Evolutionary conservation across 2,797 vertebrate species (phyloP), one percentile per base, ranked within the genome.

Genomic region (Euthynnus affinis): DNA sequence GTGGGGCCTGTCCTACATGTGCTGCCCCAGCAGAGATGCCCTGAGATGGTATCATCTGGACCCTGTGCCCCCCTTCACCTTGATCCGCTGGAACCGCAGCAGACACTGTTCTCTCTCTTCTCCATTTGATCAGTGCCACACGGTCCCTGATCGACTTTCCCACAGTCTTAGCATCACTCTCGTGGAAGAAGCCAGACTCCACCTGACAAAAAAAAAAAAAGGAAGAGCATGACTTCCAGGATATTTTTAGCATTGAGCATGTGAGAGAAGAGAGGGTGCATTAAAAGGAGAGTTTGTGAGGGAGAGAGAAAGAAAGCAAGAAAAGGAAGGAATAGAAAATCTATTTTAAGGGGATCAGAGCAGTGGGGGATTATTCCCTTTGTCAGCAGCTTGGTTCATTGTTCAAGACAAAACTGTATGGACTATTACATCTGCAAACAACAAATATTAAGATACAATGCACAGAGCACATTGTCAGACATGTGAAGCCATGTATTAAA

Each of bases 171-270:
- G 96, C 93, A 25, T 98, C 98, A 0, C 93, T 98, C 86, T 99
- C 98, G 0, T 98, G 97, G 93, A 99, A 98, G 92, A 99, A 98
- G 65, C 97, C 97, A 37, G 97, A 97, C 78, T 98, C 97, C 68
- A 98, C 96, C 98, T 99, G 89, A 84, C 59, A 90, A 52, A 83
- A 67, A 88, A 52, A 83, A 67, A 88, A 52, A 84, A 63, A 63
- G 63, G 57, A 80, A 75, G 44, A 87, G 53, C 64, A 71, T 83
- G 62, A 84, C 60, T 81, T 82, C 20, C 49, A 71, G 80, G 76
- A 58, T 91, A 89, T 89, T 90, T 90, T 87, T 90, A 91, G 81
- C 55, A 62, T 3, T 14, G 46, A 81, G 67, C 74, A 80, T 72
- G 79, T 81, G 84, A 89, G 82, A 77, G 67, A 78, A 74, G 70